Evolutionary conservation across 2,797 vertebrate genomes (phyloP).

Genomic region (Telmatherina bonti): DNA sequence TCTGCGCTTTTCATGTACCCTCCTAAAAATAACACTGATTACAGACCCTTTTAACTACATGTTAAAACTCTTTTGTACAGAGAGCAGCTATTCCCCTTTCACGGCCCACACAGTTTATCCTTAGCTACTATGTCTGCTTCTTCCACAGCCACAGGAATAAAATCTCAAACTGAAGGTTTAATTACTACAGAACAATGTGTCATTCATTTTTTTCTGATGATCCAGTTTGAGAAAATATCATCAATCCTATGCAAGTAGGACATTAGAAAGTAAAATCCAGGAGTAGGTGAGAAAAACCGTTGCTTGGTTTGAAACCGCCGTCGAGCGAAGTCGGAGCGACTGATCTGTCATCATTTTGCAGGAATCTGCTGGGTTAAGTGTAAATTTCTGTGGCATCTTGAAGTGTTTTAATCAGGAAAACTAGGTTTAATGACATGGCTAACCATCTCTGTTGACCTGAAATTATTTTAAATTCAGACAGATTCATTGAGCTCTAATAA

Average conservation of each 20-base stretch:
- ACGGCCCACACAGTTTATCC: constrained; percentile 50
- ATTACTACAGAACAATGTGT: background rate
- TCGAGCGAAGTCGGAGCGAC: no score
- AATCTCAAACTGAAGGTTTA: constrained; percentile 8
- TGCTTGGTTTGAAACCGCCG: background rate
- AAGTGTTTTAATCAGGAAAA: no score
- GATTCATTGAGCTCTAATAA: background rate
- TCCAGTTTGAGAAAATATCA: no score
- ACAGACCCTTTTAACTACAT: constrained; percentile 66
- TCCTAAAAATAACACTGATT: constrained; percentile 74
- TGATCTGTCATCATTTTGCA: background rate
- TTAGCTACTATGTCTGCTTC: constrained; percentile 14
- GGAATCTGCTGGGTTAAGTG: background rate
- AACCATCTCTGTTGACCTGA: background rate
- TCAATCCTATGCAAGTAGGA: no score
- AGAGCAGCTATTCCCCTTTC: constrained; percentile 30
- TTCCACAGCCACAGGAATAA: constrained; percentile 3
- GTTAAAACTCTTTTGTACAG: constrained; percentile 57
- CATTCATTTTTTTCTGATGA: no score
- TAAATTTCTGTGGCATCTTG: background rate
- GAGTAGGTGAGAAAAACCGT: background rate
- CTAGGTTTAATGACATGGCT: background rate
- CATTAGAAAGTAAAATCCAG: no score
- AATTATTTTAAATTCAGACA: background rate
- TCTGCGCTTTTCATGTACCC: constrained; percentile 34